Evolutionary conservation across 2,888 invertebrate species (phyloP).

Genomic region (Eremobia ochroleuca): DNA sequence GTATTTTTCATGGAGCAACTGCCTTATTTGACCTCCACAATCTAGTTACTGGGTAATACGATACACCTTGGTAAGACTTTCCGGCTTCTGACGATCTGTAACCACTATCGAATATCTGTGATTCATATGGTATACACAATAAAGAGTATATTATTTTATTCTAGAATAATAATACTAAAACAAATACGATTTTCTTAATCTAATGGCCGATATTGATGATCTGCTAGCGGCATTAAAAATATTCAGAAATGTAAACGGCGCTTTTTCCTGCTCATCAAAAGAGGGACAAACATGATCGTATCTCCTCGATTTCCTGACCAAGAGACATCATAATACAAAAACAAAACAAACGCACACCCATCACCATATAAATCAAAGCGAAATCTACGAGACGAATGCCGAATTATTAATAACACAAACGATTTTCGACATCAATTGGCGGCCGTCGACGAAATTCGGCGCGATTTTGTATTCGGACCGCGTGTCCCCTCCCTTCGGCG

Average conservation of each 20-base stretch:
- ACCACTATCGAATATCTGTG: not conserved
- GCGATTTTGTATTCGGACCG: constrained; percentile 82
- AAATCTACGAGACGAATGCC: constrained; percentile 73
- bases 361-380: constrained; percentile 67
- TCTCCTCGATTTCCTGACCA: not conserved
- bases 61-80: not conserved
- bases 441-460: constrained; percentile 73
- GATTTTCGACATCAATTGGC: constrained; percentile 79
- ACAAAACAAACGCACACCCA: constrained; percentile 46
- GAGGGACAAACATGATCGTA: not conserved
- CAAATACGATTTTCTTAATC: not conserved
- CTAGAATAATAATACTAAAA: not conserved
- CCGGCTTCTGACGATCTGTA: not conserved
- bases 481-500: constrained; percentile 69
- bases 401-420: constrained; percentile 83
- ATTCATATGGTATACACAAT: not conserved
- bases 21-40: not conserved
- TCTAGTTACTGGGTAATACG: not conserved
- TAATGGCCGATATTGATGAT: not conserved
- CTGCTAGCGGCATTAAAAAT: not conserved
- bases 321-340: not conserved
- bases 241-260: no score
- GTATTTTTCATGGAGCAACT: not conserved
- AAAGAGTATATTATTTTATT: not conserved
- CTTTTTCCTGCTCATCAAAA: not conserved